Evolutionary conservation across 2,888 invertebrate species (phyloP).

Genomic region (Drosophila seclusa): DNA sequence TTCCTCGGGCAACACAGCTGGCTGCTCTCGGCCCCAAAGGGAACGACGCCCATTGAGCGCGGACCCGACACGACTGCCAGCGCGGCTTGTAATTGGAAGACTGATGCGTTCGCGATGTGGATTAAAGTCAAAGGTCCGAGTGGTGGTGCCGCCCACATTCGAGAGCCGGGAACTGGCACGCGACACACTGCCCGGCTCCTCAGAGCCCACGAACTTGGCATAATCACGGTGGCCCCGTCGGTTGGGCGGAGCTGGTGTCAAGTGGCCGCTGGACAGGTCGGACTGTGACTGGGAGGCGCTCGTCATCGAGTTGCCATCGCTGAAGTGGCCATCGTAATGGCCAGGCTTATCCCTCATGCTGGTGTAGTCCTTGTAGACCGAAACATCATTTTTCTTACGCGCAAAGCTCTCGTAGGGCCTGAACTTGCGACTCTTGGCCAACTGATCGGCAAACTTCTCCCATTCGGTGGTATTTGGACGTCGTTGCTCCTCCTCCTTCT

Average conservation of each 20-base stretch:
- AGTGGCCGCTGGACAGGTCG: constrained; percentile 70
- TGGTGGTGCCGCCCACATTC: constrained; percentile 42
- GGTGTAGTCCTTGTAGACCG: constrained; percentile 71
- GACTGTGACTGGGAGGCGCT: constrained; percentile 69
- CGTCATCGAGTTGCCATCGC: constrained; percentile 64
- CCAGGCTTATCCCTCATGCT: constrained; percentile 64
- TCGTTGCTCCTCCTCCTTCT: constrained; percentile 32
- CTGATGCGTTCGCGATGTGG: constrained; percentile 73
- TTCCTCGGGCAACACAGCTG: constrained; percentile 50
- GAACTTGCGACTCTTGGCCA: constrained; percentile 78
- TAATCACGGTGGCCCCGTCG: constrained; percentile 68
- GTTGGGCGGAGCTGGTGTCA: constrained; percentile 55
- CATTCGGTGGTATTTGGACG: constrained; percentile 82
- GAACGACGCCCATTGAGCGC: constrained; percentile 33
- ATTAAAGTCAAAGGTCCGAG: constrained; percentile 75
- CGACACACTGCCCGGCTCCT: constrained; percentile 65
- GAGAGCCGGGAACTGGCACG: constrained; percentile 70
- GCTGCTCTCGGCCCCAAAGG: constrained; percentile 54
- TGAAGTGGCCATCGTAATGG: constrained; percentile 69
- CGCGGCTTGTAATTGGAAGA: constrained; percentile 42
- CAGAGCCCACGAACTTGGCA: constrained; percentile 68
- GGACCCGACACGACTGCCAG: constrained; percentile 32
- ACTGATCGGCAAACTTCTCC: constrained; percentile 82
- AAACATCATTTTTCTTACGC: constrained; percentile 64
- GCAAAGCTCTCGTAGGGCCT: constrained; percentile 79